phyloP scores from a whole-genome alignment of 1,140 invertebrate genomes.

The Paracyclopina nana region DNA sequence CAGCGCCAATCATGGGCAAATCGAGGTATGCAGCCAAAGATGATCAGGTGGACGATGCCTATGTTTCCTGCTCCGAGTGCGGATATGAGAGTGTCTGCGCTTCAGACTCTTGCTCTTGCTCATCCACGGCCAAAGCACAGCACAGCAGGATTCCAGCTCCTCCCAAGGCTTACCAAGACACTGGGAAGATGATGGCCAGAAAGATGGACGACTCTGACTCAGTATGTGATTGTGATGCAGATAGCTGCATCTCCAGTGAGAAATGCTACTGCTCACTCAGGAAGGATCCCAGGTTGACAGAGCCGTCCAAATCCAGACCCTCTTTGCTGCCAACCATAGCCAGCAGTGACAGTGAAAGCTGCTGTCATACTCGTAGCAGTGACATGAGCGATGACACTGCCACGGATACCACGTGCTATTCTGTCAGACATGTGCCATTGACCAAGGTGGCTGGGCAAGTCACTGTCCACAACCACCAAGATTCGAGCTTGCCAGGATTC shows the following conservation, averaged over 20 bases:
- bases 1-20: background rate
- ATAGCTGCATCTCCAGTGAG: slow-evolving; percentile 63
- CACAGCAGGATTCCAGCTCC: background rate
- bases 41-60: slow-evolving; percentile 26
- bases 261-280: slow-evolving; percentile 54
- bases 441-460: background rate
- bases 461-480: background rate
- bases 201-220: background rate
- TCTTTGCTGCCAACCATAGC: background rate
- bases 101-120: slow-evolving; percentile 6
- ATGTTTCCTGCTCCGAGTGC: slow-evolving; percentile 66
- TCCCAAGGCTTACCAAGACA: background rate
- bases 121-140: too few relatives aligned
- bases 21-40: background rate
- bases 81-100: slow-evolving; percentile 53
- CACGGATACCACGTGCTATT: slow-evolving; percentile 12
- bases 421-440: background rate
- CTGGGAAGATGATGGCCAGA: background rate
- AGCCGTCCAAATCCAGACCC: background rate
- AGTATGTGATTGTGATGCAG: slow-evolving; percentile 45
- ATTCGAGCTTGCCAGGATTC: slow-evolving; percentile 27
- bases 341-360: background rate
- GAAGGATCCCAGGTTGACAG: background rate
- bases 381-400: background rate
- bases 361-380: background rate